Base-by-base conservation (phyloP, 1,140 invertebrate genomes). In the Halesus radiatus region DNA sequence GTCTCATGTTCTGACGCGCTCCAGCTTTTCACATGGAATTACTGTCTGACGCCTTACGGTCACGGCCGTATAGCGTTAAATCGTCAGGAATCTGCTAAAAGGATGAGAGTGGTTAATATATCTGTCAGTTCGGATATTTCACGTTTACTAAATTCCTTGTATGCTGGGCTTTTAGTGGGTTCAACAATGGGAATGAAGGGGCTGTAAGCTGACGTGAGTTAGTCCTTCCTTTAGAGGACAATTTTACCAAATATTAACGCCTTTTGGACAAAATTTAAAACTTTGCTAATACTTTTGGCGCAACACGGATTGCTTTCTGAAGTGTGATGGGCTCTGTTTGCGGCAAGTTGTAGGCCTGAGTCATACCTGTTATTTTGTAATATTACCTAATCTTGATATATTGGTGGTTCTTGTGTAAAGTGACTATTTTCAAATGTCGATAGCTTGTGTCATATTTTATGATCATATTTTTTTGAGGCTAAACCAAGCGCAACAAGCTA, bases 81-180 rank as follows among this genome's bases (percentile, higher is more conserved):
- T 66, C 26, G 22, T 26, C 62, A 66, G 62, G 62, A 66, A 66
- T 66, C 62, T 32, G 62, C 62, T 26, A 29, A 66, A 26, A 66
- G 22, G 62, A 60, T 20, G 23, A 66, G 62, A 66, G 62, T 64
- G 62, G 62, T 66, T 66, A 66, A 66, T 66, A 66, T 66, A 66
- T 66, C 62, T 66, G 62, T 66, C 62, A 26, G 62, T 32, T 66
- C 1, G 23, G 22, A 66, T 26, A 66, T 66, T 26, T 66, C 62
- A 26, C 62, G 26, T 66, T 66, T 22, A 66, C 62, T 66, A 32
- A n/a, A 16, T 26, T 26, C 62, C 62, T 64, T 29, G 23, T 13
- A 45, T 10, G 37, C 37, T 10, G 37, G 37, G 37, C 37, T 45
- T 45, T 45, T 45, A 45, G 37, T 45, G 37, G 37, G 37, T 45